Evolutionary conservation across 2,797 vertebrate species (phyloP), one percentile per base, ranked within the genome.

Genomic region (Eremophila alpestris): DNA sequence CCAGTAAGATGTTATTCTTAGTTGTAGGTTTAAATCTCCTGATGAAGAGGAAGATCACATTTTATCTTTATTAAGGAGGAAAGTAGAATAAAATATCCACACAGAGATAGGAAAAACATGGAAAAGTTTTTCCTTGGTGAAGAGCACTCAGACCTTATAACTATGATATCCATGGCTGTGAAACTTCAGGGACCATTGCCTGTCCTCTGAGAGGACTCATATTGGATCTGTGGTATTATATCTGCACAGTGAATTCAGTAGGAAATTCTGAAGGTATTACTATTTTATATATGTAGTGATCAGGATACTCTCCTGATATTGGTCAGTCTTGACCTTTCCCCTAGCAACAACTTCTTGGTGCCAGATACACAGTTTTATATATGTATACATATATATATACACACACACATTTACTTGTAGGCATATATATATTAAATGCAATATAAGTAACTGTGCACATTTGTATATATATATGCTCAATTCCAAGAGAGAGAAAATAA

Each of bases 1-100:
- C 16, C 26, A 60, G 46, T 40, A 49, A 40, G 22, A 48, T 0
- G 0, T n/a, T 81, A 7, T 29, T 14, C 23, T 48, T 41, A 24
- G 3, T 5, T 64, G 4, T 20, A n/a, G 10, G 16, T 70, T 51
- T 60, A 83, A 90, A 62, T 7, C 6, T 68, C 9, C 6, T 32
- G 9, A 76, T 22, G 30, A 29, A 60, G 54, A 58, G 26, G 16
- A 78, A 70, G 11, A 56, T 17, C 3, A 24, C 10, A 10, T 11
- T 60, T 11, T 43, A 10, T 48, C 68, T 69, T 77, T 69, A 18
- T 55, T 71, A 43, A 21, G 17, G 6, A 54, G 52, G 40, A 24
- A 26, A 49, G 7, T 6, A 71, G 9, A 16, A 60, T 36, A 79
- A 73, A 52, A 64, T 4, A 43, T 16, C 18, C 27, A 62, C 6